phyloP scores from a whole-genome alignment of 2,888 invertebrate species.

The Athalia circularis region DNA sequence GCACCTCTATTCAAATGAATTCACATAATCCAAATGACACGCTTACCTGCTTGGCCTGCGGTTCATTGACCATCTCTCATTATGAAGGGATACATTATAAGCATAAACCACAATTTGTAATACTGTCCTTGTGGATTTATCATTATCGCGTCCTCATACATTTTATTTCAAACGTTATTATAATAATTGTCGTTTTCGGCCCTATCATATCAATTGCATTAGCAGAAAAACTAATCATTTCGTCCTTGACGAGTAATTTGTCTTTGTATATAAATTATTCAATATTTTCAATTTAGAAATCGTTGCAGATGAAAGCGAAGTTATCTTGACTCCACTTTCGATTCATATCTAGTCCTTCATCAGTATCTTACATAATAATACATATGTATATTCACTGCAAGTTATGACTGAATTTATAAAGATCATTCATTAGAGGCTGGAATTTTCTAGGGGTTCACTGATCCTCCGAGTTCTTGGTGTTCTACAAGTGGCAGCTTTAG shows the following conservation, averaged over 20 bases:
- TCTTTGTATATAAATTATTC: no score
- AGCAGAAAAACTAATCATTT: no score
- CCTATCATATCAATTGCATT: no score
- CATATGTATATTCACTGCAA: no score
- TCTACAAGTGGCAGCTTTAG: slow-evolving; percentile 66
- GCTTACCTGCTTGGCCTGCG: slow-evolving; percentile 69
- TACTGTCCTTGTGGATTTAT: slow-evolving; percentile 4
- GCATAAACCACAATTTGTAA: slow-evolving; percentile 1
- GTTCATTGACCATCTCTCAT: slow-evolving; percentile 50
- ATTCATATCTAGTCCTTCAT: background rate
- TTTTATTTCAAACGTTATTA: background rate
- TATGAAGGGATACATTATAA: slow-evolving; percentile 48
- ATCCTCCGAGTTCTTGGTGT: slow-evolving; percentile 70
- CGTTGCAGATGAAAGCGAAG: background rate
- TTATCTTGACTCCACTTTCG: background rate
- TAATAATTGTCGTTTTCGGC: no score
- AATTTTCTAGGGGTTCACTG: slow-evolving; percentile 62
- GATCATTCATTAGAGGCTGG: slow-evolving; percentile 19
- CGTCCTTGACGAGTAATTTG: background rate
- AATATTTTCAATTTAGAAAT: no score
- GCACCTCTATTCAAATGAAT: slow-evolving; percentile 49
- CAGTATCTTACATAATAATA: no score
- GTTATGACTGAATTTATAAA: background rate
- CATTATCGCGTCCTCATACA: background rate
- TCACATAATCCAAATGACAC: slow-evolving; percentile 63